Conservation (phyloP, 2,888 invertebrate genomes). For the Tinea trinotella region DNA sequence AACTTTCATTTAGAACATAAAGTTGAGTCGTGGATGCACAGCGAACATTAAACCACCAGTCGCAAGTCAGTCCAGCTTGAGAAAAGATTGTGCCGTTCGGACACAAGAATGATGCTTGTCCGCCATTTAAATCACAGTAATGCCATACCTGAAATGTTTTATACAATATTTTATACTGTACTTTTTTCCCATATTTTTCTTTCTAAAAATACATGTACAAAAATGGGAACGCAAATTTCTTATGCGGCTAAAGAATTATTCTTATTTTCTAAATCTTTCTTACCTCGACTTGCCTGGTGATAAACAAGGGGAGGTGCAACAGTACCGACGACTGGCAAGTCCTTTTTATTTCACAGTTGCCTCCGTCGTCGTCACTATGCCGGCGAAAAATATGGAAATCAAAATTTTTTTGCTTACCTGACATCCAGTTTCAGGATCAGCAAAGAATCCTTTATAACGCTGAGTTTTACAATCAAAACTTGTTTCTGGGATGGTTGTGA, state of each 20-base stretch:
- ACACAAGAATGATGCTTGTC: constrained; percentile 90
- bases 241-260: no score
- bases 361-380: no score
- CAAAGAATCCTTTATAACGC: constrained; percentile 91
- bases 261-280: no score
- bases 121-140: constrained; percentile 91
- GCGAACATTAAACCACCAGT: constrained; percentile 95
- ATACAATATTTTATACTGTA: no score
- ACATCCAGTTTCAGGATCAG: constrained; percentile 88
- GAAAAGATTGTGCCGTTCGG: constrained; percentile 94
- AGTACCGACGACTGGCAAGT: no score
- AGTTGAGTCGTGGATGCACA: constrained; percentile 87
- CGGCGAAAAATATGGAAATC: no score
- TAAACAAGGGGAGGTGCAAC: no score
- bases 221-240: no score
- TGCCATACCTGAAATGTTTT: constrained; percentile 82
- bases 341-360: no score
- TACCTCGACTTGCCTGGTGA: no score
- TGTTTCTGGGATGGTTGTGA: constrained; percentile 82
- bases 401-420: constrained; percentile 77
- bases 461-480: constrained; percentile 87
- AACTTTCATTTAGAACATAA: constrained; percentile 89
- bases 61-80: constrained; percentile 89
- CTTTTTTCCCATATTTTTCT: no score
- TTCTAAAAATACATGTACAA: no score